Evolutionary conservation across 2,797 vertebrate species (phyloP).

Genomic region (Glossophaga mutica): DNA sequence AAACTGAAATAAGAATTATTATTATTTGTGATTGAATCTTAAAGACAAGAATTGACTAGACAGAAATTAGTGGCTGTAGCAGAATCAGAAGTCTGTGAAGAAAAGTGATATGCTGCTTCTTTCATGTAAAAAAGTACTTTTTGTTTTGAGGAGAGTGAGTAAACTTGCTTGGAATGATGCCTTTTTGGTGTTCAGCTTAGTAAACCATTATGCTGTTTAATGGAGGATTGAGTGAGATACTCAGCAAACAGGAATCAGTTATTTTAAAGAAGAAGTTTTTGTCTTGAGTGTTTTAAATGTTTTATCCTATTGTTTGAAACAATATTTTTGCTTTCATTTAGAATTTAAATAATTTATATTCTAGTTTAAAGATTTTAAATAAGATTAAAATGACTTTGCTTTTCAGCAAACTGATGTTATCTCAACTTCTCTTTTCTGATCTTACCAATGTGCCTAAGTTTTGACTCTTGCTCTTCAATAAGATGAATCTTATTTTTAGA

Average conservation of each 20-base stretch:
- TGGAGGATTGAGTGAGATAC: not conserved
- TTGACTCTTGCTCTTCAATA: not conserved
- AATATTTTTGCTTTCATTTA: constrained; percentile 11
- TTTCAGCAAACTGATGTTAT: not conserved
- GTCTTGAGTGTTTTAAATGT: not conserved
- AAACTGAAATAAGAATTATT: constrained; percentile 23
- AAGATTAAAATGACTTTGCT: constrained; percentile 2
- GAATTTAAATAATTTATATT: constrained; percentile 31
- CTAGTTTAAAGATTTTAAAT: constrained; percentile 37
- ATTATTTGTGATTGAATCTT: constrained; percentile 2
- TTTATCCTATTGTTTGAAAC: constrained; percentile 5
- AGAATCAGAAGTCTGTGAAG: constrained; percentile 23
- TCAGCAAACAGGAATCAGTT: not conserved
- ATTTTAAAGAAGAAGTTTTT: constrained; percentile 42
- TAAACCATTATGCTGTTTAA: not conserved
- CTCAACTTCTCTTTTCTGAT: not conserved
- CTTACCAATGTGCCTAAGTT: not conserved
- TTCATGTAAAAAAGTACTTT: not conserved
- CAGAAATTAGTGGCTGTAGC: not conserved
- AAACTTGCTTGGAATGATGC: not conserved
- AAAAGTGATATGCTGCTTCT: not conserved
- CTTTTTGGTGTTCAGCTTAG: not conserved
- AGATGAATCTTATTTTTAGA: constrained; percentile 30
- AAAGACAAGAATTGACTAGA: not conserved
- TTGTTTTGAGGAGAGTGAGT: not conserved